These are phyloP conservation scores for Loxodonta africana DNA, from an alignment of 2,113 vertebrate genomes.

Conservation along the genomic window DNA sequence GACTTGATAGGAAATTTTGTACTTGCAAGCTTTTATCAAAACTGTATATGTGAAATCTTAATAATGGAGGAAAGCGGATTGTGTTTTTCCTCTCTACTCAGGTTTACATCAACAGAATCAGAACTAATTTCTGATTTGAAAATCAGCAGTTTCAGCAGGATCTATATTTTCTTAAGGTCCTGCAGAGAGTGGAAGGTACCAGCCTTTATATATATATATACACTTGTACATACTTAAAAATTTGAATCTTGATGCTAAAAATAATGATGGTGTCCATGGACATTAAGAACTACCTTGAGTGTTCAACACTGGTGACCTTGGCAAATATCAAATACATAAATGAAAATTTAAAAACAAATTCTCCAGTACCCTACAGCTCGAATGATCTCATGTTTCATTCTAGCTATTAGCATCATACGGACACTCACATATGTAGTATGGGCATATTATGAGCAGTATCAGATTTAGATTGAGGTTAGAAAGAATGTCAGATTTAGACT, in stretches of 20 bases:
- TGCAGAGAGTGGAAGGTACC: not conserved
- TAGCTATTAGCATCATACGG: not conserved
- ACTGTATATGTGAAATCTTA: slow-evolving; percentile 90
- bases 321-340: not conserved
- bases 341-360: not conserved
- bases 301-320: not conserved
- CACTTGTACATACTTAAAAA: not conserved
- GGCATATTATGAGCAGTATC: not conserved
- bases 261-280: not conserved
- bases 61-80: slow-evolving; percentile 82
- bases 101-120: slow-evolving; percentile 74
- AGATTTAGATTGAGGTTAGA: slow-evolving; percentile 16
- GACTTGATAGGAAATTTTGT: slow-evolving; percentile 88
- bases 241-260: not conserved
- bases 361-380: not conserved
- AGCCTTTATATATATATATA: not conserved
- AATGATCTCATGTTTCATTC: not conserved
- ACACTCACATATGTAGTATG: not conserved
- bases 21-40: slow-evolving; percentile 91
- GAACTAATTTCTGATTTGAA: slow-evolving; percentile 88
- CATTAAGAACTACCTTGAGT: not conserved
- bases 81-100: slow-evolving; percentile 67
- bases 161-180: not conserved
- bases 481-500: slow-evolving; percentile 41
- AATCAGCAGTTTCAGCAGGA: slow-evolving; percentile 78